phyloP scores from a whole-genome alignment of 2,113 vertebrate species.

The Vulpes lagopus region DNA sequence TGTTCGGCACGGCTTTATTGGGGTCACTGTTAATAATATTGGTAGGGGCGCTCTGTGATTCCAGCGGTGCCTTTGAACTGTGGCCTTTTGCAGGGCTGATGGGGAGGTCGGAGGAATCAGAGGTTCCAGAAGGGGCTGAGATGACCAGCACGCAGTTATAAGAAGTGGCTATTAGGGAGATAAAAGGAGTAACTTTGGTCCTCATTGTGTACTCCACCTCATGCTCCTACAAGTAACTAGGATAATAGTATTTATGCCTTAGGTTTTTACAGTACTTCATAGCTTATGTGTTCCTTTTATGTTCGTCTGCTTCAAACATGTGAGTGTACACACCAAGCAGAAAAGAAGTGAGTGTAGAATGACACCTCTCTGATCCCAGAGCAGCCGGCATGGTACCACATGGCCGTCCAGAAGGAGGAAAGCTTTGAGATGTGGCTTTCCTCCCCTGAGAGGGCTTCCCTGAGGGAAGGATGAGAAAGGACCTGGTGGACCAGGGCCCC shows the following conservation, averaged over 20 bases:
- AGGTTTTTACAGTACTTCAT: too few species aligned
- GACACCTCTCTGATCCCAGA: rapidly evolving
- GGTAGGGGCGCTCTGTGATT: rapidly evolving
- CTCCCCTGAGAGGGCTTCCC: not conserved
- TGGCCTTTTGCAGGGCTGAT: too few species aligned
- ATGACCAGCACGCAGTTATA: not conserved
- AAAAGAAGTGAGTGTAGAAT: not conserved
- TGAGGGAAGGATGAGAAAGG: not conserved
- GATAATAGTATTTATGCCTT: too few species aligned
- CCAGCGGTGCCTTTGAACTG: not conserved
- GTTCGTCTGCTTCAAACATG: not conserved
- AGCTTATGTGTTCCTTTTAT: too few species aligned
- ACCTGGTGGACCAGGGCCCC: not conserved
- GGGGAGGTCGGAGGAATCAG: not conserved
- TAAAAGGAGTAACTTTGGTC: not conserved
- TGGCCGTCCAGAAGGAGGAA: not conserved
- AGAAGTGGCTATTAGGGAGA: not conserved
- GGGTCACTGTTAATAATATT: rapidly evolving
- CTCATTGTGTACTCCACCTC: not conserved
- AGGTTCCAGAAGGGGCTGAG: rapidly evolving
- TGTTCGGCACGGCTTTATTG: not conserved
- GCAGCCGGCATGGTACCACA: not conserved
- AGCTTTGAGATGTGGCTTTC: not conserved
- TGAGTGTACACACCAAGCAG: not conserved
- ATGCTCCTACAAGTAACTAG: not conserved